Percentiles rank a stretch among this genome's conserved stretches.
Evolutionary conservation across 2,888 invertebrate species (phyloP).

Genomic region (Asteroscopus sphinx): DNA sequence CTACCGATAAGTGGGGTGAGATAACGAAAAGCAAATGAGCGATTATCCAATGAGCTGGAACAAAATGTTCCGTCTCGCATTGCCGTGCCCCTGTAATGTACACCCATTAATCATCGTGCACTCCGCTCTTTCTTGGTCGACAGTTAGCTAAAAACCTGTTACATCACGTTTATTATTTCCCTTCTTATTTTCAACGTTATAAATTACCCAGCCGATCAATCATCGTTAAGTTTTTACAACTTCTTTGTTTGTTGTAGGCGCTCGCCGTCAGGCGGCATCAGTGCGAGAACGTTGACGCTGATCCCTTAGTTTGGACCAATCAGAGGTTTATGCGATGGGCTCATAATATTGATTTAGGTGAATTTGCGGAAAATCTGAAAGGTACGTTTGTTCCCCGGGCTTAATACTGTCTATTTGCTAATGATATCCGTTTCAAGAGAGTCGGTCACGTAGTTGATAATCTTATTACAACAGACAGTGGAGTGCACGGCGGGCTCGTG

Average conservation of each 20-base stretch:
- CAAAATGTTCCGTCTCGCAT: slow-evolving; percentile 69
- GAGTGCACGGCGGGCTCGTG: slow-evolving; percentile 98
- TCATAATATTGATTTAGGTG: slow-evolving; percentile 97
- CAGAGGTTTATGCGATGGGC: slow-evolving; percentile 98
- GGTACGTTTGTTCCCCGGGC: slow-evolving; percentile 86
- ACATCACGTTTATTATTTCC: slow-evolving; percentile 65
- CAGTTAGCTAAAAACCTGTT: slow-evolving; percentile 70
- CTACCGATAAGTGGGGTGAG: slow-evolving; percentile 67
- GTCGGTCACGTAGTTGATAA: slow-evolving; percentile 34
- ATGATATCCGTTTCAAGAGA: slow-evolving; percentile 12
- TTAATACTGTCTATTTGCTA: slow-evolving; percentile 27
- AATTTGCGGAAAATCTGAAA: slow-evolving; percentile 98
- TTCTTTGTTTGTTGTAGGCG: slow-evolving; percentile 89
- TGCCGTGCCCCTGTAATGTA: slow-evolving; percentile 66
- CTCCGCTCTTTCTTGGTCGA: slow-evolving; percentile 56
- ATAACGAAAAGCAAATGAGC: slow-evolving; percentile 75
- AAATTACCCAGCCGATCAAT: slow-evolving; percentile 67
- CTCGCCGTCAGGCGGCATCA: slow-evolving; percentile 96
- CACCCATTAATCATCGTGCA: slow-evolving; percentile 78
- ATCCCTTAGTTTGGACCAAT: slow-evolving; percentile 99
- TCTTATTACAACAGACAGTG: slow-evolving; percentile 92
- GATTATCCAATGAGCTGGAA: slow-evolving; percentile 74
- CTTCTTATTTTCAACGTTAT: slow-evolving; percentile 61
- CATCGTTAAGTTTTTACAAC: slow-evolving; percentile 60
- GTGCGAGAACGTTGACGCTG: slow-evolving; percentile 96